Evolutionary conservation across 2,113 vertebrate species (phyloP).

Genomic region (Eudyptes chrysolophus): DNA sequence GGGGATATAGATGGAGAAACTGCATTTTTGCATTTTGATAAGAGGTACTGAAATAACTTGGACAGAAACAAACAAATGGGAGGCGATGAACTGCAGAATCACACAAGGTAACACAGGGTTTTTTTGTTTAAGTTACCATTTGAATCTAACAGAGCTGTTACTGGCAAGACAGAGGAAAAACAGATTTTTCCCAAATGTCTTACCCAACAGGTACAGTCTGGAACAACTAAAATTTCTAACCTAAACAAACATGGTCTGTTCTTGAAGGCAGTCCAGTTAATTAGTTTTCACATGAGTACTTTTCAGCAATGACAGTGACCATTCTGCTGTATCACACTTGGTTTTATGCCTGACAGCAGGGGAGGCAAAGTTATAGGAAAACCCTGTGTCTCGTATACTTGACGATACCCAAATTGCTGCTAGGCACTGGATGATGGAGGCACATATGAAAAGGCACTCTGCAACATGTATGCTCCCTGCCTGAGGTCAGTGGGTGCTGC

Average conservation of each 20-base stretch:
- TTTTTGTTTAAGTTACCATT: background rate
- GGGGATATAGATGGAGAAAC: background rate
- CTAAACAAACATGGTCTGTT: background rate
- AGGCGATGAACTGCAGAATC: background rate
- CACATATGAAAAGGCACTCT: background rate
- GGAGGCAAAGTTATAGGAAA: background rate
- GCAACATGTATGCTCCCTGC: fast-evolving
- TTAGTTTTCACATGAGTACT: background rate
- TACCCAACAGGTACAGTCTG: background rate
- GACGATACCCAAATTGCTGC: background rate
- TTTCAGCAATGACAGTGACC: background rate
- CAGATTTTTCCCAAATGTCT: background rate
- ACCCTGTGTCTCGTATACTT: fast-evolving
- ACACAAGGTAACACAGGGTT: background rate
- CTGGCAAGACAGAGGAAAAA: background rate
- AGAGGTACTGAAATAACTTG: background rate
- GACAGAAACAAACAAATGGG: background rate
- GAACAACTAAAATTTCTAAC: background rate
- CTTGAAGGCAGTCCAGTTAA: background rate
- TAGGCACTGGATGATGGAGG: background rate
- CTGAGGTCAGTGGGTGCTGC: background rate
- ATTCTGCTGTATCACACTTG: background rate
- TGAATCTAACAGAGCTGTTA: background rate
- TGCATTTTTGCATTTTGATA: background rate
- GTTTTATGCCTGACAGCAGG: background rate